Percentiles rank a stretch among this genome's conserved stretches.
Conservation (phyloP, 1,140 invertebrate genomes). For the Lepidurus arcticus region DNA sequence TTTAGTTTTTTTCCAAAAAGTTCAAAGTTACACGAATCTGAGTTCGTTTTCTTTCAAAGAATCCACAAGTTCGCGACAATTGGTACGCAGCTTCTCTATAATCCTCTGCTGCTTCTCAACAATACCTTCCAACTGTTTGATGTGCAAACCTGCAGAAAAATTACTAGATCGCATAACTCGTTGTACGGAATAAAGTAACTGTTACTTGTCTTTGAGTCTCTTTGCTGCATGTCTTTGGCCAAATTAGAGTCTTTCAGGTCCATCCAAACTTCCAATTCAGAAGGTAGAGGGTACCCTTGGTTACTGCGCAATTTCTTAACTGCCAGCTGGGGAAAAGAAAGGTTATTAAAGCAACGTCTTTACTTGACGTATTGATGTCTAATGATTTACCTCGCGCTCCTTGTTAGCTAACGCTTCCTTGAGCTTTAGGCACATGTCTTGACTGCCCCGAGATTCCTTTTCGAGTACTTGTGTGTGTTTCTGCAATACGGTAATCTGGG, state of each 20-base stretch:
- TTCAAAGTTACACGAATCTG: not conserved
- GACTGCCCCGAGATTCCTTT: conserved; percentile 19
- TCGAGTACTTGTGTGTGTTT: conserved; percentile 27
- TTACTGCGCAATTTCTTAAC: conserved; percentile 6
- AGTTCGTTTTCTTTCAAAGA: not conserved
- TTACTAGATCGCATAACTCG: not conserved
- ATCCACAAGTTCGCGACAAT: not conserved
- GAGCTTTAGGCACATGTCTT: conserved; percentile 24
- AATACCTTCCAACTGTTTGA: not conserved
- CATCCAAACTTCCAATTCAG: not conserved
- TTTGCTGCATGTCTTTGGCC: not conserved
- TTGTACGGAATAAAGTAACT: not conserved
- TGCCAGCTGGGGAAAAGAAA: not conserved
- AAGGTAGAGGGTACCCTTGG: not conserved
- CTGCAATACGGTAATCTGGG: conserved; percentile 26
- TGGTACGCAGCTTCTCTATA: not conserved
- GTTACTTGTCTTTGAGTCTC: not conserved
- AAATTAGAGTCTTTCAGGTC: not conserved
- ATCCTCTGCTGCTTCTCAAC: not conserved
- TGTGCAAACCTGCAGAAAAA: not conserved
- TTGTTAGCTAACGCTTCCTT: conserved; percentile 25
- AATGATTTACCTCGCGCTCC: conserved; percentile 24
- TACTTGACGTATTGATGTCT: not conserved
- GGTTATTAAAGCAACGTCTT: not conserved
- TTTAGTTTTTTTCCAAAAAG: not conserved